These are phyloP conservation scores for Phocides pigmalion DNA, from an alignment of 1,140 invertebrate genomes.

Conservation along the genomic window DNA sequence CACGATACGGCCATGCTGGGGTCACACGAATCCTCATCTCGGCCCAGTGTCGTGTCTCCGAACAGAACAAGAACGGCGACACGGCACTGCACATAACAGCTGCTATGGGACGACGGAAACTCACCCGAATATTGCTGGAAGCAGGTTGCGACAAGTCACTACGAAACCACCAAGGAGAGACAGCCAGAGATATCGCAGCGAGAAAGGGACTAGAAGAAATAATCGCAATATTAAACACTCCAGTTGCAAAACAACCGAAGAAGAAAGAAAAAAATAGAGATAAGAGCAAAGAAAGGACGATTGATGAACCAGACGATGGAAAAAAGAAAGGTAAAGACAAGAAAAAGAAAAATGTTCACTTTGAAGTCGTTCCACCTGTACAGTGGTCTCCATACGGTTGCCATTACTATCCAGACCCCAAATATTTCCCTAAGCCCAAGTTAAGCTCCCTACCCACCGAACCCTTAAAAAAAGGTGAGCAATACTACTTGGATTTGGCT, in stretches of 20 bases:
- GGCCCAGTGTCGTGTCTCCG: constrained; percentile 92
- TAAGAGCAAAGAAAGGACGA: constrained; percentile 73
- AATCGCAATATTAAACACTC: constrained; percentile 89
- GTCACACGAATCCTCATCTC: constrained; percentile 97
- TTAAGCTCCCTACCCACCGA: constrained; percentile 93
- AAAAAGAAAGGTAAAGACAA: constrained; percentile 80
- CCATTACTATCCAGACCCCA: constrained; percentile 93
- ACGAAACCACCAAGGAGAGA: constrained; percentile 96
- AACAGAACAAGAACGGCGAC: constrained; percentile 98
- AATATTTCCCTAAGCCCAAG: constrained; percentile 92
- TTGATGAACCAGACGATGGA: constrained; percentile 73
- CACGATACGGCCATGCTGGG: constrained; percentile 97
- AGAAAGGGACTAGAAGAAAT: constrained; percentile 94
- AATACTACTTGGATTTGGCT: constrained; percentile 97
- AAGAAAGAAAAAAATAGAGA: constrained; percentile 80
- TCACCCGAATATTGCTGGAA: constrained; percentile 95
- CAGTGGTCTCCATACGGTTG: constrained; percentile 95
- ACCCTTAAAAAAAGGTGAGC: constrained; percentile 93
- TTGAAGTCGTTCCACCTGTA: constrained; percentile 72
- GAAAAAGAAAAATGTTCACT: constrained; percentile 81
- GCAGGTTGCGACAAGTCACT: constrained; percentile 91
- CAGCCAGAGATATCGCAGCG: constrained; percentile 94
- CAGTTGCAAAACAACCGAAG: constrained; percentile 80
- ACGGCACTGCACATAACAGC: constrained; percentile 96
- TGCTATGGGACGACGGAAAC: constrained; percentile 95